phyloP scores from a whole-genome alignment of 1,140 invertebrate species.

The Ooceraea biroi region DNA sequence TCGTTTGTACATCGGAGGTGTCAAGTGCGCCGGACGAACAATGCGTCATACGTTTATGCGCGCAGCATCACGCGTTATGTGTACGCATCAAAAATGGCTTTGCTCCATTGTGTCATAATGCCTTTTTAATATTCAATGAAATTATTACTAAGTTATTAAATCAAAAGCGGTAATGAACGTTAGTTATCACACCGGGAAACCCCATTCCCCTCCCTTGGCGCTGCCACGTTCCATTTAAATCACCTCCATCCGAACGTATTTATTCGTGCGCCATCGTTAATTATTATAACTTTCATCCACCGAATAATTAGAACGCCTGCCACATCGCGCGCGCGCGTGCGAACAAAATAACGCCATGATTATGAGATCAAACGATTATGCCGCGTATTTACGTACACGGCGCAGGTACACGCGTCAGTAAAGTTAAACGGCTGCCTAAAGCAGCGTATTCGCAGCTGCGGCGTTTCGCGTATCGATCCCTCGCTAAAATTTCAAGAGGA shows the following conservation, averaged over 20 bases:
- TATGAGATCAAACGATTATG: constrained; percentile 6
- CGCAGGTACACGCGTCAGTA: neutral
- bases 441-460: neutral
- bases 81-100: constrained; percentile 56
- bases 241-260: constrained; percentile 8
- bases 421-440: constrained; percentile 12
- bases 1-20: constrained; percentile 57
- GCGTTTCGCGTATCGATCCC: neutral
- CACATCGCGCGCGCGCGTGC: neutral
- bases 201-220: neutral
- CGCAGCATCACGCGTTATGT: constrained; percentile 9
- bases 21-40: constrained; percentile 44
- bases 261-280: constrained; percentile 28
- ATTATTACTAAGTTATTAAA: constrained; percentile 47
- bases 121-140: constrained; percentile 57
- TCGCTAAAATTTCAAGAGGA: neutral
- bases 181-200: constrained; percentile 30
- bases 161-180: constrained; percentile 55
- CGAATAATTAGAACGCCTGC: constrained; percentile 21
- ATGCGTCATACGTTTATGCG: constrained; percentile 52
- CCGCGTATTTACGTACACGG: neutral
- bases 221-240: constrained; percentile 42
- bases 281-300: constrained; percentile 53
- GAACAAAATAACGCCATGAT: neutral
- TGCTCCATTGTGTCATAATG: constrained; percentile 45